Evolutionary conservation across 1,140 invertebrate genomes (phyloP).

Genomic region (Littorina saxatilis): DNA sequence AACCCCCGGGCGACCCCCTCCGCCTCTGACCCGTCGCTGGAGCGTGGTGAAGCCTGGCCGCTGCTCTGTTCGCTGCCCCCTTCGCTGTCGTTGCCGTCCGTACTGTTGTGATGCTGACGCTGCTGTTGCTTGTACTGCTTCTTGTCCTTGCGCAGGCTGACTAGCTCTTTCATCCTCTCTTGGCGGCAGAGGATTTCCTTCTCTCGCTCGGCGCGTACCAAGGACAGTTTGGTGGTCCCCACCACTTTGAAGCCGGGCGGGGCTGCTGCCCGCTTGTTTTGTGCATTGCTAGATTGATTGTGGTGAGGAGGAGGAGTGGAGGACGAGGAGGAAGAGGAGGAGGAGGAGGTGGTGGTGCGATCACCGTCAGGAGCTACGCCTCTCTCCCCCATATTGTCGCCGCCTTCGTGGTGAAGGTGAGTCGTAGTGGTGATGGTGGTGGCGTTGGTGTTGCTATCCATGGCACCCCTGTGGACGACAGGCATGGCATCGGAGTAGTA

Average conservation of each 20-base stretch:
- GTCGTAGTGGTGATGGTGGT: no score
- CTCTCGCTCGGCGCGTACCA: neutral
- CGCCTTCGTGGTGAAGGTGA: no score
- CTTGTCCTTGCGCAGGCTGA: neutral
- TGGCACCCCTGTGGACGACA: no score
- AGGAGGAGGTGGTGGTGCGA: neutral
- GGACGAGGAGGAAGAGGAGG: neutral
- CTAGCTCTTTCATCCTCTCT: neutral
- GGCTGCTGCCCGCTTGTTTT: neutral
- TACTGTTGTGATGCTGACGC: neutral
- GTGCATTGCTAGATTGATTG: no score
- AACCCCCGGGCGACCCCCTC: neutral
- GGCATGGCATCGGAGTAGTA: no score
- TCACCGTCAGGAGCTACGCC: neutral
- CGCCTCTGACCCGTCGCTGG: neutral
- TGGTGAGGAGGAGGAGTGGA: neutral
- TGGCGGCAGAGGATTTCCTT: neutral
- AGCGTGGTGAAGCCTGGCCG: constrained; percentile 16
- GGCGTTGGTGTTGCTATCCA: no score
- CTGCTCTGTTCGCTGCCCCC: neutral
- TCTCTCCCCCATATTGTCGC: no score
- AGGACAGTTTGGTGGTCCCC: neutral
- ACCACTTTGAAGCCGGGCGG: neutral
- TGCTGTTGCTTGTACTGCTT: neutral
- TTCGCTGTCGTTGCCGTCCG: constrained; percentile 16